Conservation (phyloP, 2,888 invertebrate species). For the Zygogramma bicolorata region DNA sequence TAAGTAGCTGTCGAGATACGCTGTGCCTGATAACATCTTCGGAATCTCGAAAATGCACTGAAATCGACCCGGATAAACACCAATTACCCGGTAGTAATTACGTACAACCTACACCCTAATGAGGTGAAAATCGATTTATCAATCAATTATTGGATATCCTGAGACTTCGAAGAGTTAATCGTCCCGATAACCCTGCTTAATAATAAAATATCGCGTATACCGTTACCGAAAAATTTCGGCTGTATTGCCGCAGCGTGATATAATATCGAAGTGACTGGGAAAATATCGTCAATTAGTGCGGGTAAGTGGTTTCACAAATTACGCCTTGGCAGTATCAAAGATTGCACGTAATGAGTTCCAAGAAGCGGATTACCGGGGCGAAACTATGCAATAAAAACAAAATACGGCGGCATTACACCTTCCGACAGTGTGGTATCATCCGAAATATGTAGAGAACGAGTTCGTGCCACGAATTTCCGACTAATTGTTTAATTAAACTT, state of each 20-base stretch:
- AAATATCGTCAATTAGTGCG: constrained; percentile 1
- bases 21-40: background rate
- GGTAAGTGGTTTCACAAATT: constrained; percentile 13
- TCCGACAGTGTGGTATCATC: constrained; percentile 3
- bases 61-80: background rate
- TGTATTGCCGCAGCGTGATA: background rate
- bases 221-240: background rate
- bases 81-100: background rate
- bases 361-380: constrained; percentile 1
- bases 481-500: constrained; percentile 10
- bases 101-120: constrained; percentile 1
- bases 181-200: constrained; percentile 8
- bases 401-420: constrained; percentile 13
- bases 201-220: constrained; percentile 2
- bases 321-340: constrained; percentile 14
- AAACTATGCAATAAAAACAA: constrained; percentile 19
- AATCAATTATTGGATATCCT: background rate
- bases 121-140: constrained; percentile 6
- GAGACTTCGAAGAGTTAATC: background rate
- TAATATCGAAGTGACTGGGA: background rate
- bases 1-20: too few relatives aligned
- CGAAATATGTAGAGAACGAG: constrained; percentile 13
- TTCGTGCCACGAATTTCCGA: background rate
- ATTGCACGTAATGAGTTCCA: constrained; percentile 14
- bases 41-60: background rate